These are phyloP conservation scores for Actenoides hombroni DNA, from an alignment of 2,113 vertebrate species.

Conservation along the genomic window DNA sequence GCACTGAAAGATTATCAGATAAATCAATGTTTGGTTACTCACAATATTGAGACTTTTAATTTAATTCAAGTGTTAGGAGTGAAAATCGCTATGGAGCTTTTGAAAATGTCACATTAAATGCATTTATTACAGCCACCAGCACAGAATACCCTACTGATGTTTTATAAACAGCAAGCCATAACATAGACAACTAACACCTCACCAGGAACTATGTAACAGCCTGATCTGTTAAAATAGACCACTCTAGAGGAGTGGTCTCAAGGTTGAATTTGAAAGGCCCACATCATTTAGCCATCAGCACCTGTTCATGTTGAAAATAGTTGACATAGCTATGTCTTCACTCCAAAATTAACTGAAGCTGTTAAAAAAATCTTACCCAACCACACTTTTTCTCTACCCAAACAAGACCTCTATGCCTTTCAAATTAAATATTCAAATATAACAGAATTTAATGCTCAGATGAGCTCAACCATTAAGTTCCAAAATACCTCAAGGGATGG, in stretches of 20 bases:
- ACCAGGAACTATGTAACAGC: background rate
- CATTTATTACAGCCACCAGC: background rate
- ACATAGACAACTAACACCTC: background rate
- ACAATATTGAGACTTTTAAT: background rate
- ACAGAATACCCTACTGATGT: background rate
- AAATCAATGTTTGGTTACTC: background rate
- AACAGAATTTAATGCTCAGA: background rate
- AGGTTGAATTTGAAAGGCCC: background rate
- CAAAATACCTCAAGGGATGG: background rate
- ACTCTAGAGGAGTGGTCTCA: background rate
- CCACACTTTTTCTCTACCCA: background rate
- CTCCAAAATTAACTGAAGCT: background rate
- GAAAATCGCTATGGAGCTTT: background rate
- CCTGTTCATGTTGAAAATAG: background rate
- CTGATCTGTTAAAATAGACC: background rate
- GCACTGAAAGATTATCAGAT: background rate
- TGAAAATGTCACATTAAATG: background rate
- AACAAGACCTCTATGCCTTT: background rate
- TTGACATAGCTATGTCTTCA: background rate
- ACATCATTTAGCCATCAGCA: background rate
- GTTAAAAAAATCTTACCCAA: background rate
- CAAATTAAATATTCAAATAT: background rate
- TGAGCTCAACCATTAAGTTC: background rate
- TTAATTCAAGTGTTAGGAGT: background rate
- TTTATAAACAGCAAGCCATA: background rate